These are phyloP conservation scores for Alca torda DNA, from an alignment of 2,797 vertebrate genomes.

Conservation along the genomic window DNA sequence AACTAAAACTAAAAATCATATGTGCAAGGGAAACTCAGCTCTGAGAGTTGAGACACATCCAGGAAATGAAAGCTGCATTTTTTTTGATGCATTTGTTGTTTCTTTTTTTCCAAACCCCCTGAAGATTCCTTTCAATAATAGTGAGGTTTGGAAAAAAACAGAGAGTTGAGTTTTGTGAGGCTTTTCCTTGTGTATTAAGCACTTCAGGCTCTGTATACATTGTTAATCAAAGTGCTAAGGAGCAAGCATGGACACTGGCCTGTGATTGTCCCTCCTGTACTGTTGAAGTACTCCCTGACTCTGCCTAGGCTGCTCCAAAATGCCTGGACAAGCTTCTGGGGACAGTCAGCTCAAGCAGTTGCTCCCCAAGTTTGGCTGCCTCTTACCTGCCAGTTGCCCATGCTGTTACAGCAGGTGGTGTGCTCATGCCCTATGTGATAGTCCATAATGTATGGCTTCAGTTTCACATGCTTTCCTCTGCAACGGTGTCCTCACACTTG, in stretches of 20 bases:
- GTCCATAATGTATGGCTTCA: fast-evolving
- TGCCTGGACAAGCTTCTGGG: background rate
- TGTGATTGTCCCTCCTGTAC: background rate
- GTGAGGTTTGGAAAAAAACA: background rate
- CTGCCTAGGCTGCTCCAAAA: background rate
- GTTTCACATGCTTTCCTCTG: fast-evolving
- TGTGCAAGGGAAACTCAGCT: background rate
- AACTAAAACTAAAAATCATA: background rate
- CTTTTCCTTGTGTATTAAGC: background rate
- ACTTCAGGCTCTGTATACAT: background rate
- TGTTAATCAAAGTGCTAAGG: background rate
- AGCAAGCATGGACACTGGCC: no score
- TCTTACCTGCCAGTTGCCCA: fast-evolving
- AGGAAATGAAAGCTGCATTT: background rate
- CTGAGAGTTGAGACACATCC: background rate
- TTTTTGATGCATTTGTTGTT: background rate
- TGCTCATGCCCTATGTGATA: background rate
- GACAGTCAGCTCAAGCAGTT: background rate
- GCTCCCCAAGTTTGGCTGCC: background rate
- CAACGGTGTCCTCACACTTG: background rate
- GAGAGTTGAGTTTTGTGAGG: background rate
- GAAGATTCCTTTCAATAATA: background rate
- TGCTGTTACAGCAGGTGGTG: fast-evolving
- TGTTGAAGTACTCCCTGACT: background rate
- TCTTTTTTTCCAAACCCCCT: background rate